phyloP scores from a whole-genome alignment of 2,797 vertebrate genomes.

The Nothura maculosa region DNA sequence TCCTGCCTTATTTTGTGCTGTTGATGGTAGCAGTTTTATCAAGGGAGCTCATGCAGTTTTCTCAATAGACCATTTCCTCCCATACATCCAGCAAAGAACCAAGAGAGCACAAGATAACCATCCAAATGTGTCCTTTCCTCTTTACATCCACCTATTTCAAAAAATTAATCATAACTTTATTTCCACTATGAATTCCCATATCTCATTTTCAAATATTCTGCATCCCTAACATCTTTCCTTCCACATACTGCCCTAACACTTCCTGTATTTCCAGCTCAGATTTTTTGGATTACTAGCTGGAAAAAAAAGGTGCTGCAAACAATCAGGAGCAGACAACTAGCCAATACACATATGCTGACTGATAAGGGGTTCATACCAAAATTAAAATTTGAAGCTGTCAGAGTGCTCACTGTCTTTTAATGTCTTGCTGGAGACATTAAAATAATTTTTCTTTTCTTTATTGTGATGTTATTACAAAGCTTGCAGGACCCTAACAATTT shows the following conservation, averaged over 20 bases:
- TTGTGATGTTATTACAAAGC: background rate
- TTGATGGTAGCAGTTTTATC: background rate
- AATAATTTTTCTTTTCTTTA: background rate
- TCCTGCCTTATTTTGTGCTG: background rate
- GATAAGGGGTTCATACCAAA: background rate
- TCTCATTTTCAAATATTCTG: background rate
- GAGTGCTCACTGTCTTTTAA: background rate
- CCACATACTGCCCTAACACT: background rate
- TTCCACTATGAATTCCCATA: background rate
- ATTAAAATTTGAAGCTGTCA: background rate
- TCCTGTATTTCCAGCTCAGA: background rate
- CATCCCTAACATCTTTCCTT: background rate
- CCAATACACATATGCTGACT: background rate
- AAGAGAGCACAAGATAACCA: background rate
- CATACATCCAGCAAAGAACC: background rate
- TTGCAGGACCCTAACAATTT: background rate
- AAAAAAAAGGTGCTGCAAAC: background rate
- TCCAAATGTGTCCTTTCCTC: background rate
- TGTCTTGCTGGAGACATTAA: background rate
- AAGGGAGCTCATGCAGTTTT: background rate
- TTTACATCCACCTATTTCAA: background rate
- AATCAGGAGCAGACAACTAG: background rate
- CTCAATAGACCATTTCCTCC: background rate
- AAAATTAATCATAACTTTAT: background rate
- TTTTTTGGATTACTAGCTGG: background rate